phyloP scores from a whole-genome alignment of 1,140 invertebrate species.

The Dendrolimus punctatus region DNA sequence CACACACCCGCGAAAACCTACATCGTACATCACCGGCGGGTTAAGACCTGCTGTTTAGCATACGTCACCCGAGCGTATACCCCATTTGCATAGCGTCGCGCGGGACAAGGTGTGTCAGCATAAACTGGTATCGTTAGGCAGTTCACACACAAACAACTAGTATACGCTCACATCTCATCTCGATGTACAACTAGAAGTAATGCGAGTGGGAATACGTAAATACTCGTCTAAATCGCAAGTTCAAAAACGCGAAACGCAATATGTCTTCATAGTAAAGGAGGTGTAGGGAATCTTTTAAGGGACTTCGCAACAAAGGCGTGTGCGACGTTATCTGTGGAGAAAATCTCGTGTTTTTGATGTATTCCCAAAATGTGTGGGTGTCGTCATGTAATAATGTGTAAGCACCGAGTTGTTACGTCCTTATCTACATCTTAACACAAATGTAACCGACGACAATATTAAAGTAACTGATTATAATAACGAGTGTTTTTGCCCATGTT shows the following conservation, averaged over 20 bases:
- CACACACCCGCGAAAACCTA: constrained; percentile 53
- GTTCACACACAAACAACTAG: constrained; percentile 42
- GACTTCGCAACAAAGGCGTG: constrained; percentile 51
- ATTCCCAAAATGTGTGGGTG: constrained; percentile 34
- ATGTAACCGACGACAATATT: neutral
- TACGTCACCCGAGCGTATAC: constrained; percentile 38
- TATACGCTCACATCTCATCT: constrained; percentile 59
- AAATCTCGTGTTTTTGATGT: constrained; percentile 56
- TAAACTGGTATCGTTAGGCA: constrained; percentile 50
- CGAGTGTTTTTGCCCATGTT: too few species aligned
- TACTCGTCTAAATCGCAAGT: constrained; percentile 63
- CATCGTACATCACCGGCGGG: constrained; percentile 50
- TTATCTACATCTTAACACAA: constrained; percentile 6
- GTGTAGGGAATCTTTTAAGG: constrained; percentile 60
- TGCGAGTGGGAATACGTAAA: constrained; percentile 69
- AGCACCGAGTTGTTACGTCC: neutral
- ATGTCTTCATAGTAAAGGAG: constrained; percentile 62
- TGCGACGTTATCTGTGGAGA: constrained; percentile 42
- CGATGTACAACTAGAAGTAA: constrained; percentile 57
- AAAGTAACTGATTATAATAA: neutral
- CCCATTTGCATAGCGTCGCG: constrained; percentile 42
- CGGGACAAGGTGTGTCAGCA: constrained; percentile 27
- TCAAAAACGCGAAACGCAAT: constrained; percentile 70
- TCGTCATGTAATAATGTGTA: constrained; percentile 3
- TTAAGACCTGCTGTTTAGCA: constrained; percentile 49